These are phyloP conservation scores for Drosophila virilis DNA, from an alignment of 1,140 invertebrate genomes.

Conservation along the genomic window DNA sequence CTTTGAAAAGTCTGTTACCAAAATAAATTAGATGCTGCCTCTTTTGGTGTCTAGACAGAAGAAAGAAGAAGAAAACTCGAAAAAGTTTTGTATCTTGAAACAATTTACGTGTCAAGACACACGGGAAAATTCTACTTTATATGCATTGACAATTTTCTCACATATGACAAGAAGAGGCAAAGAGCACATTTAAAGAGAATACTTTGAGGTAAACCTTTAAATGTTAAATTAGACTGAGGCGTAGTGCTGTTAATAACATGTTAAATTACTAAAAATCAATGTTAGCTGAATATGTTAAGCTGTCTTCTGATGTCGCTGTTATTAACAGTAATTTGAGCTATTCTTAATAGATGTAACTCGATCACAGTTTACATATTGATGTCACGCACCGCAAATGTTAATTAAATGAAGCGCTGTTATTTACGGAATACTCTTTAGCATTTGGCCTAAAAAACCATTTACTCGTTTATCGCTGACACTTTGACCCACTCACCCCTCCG, in stretches of 20 bases:
- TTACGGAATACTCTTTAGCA: not conserved
- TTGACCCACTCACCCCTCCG: constrained; percentile 1
- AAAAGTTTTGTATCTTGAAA: constrained; percentile 37
- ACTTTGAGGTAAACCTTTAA: not conserved
- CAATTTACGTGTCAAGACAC: constrained; percentile 42
- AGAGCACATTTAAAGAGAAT: not conserved
- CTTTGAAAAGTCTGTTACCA: constrained; percentile 37
- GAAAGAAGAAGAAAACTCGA: constrained; percentile 62
- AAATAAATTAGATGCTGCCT: constrained; percentile 62
- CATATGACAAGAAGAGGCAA: not conserved
- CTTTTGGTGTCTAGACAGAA: constrained; percentile 56
- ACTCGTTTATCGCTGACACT: constrained; percentile 13
- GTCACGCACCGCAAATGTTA: too few species aligned
- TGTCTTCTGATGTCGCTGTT: not conserved
- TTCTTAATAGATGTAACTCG: too few species aligned
- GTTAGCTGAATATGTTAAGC: not conserved
- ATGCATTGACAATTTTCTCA: not conserved
- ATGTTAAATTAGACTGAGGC: not conserved
- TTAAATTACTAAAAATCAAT: not conserved
- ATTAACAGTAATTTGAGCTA: not conserved
- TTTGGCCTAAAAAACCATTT: constrained; percentile 29
- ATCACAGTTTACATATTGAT: constrained; percentile 1
- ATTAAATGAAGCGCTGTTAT: not conserved
- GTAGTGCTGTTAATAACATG: not conserved
- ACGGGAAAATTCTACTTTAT: not conserved